Base-by-base conservation (phyloP, 1,140 invertebrate species). In the Drosophila tani region DNA sequence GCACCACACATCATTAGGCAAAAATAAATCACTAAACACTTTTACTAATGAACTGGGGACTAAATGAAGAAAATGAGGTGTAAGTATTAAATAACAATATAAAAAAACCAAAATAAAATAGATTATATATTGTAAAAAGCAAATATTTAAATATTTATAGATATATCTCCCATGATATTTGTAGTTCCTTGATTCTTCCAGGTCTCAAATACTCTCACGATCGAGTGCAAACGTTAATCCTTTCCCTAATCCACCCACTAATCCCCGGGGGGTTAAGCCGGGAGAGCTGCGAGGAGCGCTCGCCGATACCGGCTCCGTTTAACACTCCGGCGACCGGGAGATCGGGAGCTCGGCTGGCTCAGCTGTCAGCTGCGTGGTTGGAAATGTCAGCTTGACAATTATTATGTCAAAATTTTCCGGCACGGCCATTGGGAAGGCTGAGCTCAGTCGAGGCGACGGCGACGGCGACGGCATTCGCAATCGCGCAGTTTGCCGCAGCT, bases 301-400 rank as follows among this genome's bases (percentile, higher is more conserved):
- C 17, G 27, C 27, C 27, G 57, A 29, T 24, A 55, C 63, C 29
- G 51, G 43, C 21, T 68, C 17, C 57, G 64, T 38, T 67, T 68
- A 65, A 41, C 40, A 51, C 51, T 78, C 69, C 24, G 19, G 35
- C 14, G 53, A 45, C 24, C 51, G 24, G 41, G 60, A 51, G 29
- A 17, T 29, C 27, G 27, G 27, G 69, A 58, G 57, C 65, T 45
- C 59, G 75, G 69, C 57, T 66, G 63, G 77, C 66, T 83, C 67
- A 73, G 80, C 84, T 86, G 90, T 91, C 90, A 86, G 84, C 84
- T 90, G 84, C 80, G 80, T 82, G 84, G 90, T 91, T 91, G 73
- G 65, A 91, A 91, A 91, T 90, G 90, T 91, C 90, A 91, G 90
- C 90, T 91, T 91, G 90, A 91, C 85, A 90, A 91, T 91, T 91